Evolutionary conservation across 2,888 invertebrate species (phyloP).

Genomic region (Drosophila pseudotalamancana): DNA sequence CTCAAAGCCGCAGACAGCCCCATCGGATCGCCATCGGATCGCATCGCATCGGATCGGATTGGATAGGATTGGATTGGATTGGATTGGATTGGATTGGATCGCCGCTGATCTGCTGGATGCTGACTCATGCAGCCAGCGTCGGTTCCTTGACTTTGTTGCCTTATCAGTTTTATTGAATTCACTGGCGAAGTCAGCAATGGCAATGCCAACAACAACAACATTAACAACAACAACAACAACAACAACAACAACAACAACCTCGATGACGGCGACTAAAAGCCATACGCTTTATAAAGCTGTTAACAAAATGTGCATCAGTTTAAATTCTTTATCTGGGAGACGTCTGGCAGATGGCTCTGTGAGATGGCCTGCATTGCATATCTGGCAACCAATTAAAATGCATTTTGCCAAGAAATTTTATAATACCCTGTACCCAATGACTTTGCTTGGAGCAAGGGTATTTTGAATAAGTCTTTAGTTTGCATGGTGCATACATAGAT

Average conservation of each 20-base stretch:
- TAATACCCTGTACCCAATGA: neutral
- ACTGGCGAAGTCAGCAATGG: conserved; percentile 40
- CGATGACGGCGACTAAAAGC: conserved; percentile 59
- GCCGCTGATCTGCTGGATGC: conserved; percentile 19
- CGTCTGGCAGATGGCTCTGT: conserved; percentile 59
- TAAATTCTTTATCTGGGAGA: conserved; percentile 80
- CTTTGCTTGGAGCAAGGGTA: neutral
- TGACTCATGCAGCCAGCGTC: conserved; percentile 34
- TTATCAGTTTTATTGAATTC: conserved; percentile 81
- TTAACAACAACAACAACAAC: no score
- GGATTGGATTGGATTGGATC: conserved; percentile 26
- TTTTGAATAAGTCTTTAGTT: neutral
- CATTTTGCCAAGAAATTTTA: conserved; percentile 69
- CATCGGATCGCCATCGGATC: conserved; percentile 38
- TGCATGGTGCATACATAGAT: no score
- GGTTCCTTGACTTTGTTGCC: conserved; percentile 64
- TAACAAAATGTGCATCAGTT: conserved; percentile 83
- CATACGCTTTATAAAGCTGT: conserved; percentile 81
- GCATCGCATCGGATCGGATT: conserved; percentile 26
- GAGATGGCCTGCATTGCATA: conserved; percentile 77
- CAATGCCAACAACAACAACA: conserved; percentile 25
- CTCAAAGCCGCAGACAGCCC: conserved; percentile 23
- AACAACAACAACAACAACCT: conserved; percentile 4
- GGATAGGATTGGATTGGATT: conserved; percentile 27
- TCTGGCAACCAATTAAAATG: conserved; percentile 82